Base-by-base conservation (phyloP, 2,888 invertebrate species). In the Drepanosiphum platanoidis region DNA sequence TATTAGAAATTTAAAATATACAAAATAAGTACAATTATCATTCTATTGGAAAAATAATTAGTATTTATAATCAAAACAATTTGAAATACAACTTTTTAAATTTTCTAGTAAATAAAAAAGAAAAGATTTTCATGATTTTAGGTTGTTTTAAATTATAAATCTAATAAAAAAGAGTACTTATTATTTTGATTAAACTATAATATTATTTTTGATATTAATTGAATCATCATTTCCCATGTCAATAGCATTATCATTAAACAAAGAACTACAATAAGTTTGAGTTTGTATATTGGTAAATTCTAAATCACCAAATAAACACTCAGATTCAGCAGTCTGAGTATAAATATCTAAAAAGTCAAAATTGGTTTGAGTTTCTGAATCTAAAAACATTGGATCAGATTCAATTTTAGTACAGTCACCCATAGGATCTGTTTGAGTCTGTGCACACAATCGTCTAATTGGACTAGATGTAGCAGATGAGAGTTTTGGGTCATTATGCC, bases 271-370 rank as follows among this genome's bases (percentile, higher is more conserved):
- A 30, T 58, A 66, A n/a, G 87, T 87, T 79, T 87, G 87, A 5
- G 87, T 87, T 79, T 87, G 80, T 58, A 87, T 87, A 79, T 87
- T 86, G 1, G 86, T 86, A 42, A 86, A 87, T 81, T 87, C 87
- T 74, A 87, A 77, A 87, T 87, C 87, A 13, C 86, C 84, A 77
- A 87, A 87, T 32, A 87, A 58, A 52, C 84, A 39, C 71, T 81
- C 80, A 74, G 86, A 81, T 52, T 87, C 86, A n/a, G 81, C 81
- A n/a, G 87, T 87, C 34, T 87, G 87, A 27, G 87, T 87, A 70
- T 86, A 86, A 46, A 86, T 87, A 36, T 87, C 86, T 64, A 86
- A 86, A 74, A 78, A 86, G 46, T 81, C 86, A 79, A 86, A 84
- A 74, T 83, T 86, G 0, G 87, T 87, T 70, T 87, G 87, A 18